Evolutionary conservation across 2,113 vertebrate genomes (phyloP).

Genomic region (Pampusana beccarii): DNA sequence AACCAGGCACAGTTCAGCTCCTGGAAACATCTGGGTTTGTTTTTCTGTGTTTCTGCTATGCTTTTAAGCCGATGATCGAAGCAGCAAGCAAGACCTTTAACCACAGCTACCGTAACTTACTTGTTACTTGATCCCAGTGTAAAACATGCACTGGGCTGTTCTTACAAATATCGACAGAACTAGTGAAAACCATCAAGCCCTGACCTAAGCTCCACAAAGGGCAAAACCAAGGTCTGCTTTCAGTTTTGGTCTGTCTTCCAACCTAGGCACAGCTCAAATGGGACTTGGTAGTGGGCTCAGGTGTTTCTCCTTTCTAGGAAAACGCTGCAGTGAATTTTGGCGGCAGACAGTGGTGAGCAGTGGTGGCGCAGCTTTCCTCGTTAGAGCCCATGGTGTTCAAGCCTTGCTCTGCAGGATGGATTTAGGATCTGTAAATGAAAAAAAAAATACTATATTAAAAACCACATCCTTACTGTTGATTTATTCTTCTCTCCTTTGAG

Average conservation of each 20-base stretch:
- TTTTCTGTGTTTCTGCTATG: background rate
- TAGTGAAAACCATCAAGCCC: background rate
- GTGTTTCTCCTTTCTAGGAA: background rate
- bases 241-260: background rate
- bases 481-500: background rate
- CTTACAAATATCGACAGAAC: background rate
- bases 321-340: background rate
- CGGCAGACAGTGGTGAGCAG: background rate
- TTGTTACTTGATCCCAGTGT: background rate
- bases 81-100: background rate
- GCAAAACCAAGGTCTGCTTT: background rate
- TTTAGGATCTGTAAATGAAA: background rate
- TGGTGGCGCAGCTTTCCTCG: background rate
- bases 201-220: background rate
- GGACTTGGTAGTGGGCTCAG: background rate
- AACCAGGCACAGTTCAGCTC: background rate
- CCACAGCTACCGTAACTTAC: background rate
- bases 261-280: background rate
- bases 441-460: background rate
- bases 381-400: background rate
- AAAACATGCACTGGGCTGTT: background rate
- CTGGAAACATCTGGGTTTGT: background rate
- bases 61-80: background rate
- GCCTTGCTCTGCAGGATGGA: background rate
- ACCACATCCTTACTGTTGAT: background rate